Conservation (phyloP, 2,888 invertebrate genomes). For the Dasysyrphus tricinctus region DNA sequence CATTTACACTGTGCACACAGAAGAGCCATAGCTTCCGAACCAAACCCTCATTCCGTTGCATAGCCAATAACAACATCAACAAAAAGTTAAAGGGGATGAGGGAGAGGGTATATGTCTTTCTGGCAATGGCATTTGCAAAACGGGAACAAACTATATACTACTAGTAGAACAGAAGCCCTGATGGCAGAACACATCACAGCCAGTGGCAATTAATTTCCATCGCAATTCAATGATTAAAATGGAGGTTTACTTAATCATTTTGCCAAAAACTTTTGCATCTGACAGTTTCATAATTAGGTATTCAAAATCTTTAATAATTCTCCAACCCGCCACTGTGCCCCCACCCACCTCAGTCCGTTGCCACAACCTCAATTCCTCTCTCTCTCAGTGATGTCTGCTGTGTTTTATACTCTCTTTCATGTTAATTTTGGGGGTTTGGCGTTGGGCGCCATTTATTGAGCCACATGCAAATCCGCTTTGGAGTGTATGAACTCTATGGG, state of each 20-base stretch:
- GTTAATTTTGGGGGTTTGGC: conserved; percentile 21
- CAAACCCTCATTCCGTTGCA: conserved; percentile 1
- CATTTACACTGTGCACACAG: conserved; percentile 48
- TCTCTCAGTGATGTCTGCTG: conserved; percentile 22
- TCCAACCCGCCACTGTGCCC: conserved; percentile 31
- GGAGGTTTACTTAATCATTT: conserved; percentile 76
- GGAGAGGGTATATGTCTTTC: conserved; percentile 51
- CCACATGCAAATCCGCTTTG: conserved; percentile 36
- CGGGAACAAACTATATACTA: conserved; percentile 58
- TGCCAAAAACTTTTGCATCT: conserved; percentile 82
- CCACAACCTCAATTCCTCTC: conserved; percentile 33
- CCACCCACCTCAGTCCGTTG: conserved; percentile 73
- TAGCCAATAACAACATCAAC: conserved; percentile 62
- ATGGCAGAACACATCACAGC: conserved; percentile 72
- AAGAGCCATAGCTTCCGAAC: background rate
- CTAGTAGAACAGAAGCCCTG: conserved; percentile 64
- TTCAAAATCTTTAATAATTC: conserved; percentile 84
- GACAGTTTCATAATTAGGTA: conserved; percentile 84
- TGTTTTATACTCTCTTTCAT: conserved; percentile 34
- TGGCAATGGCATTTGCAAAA: conserved; percentile 64
- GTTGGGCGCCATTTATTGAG: conserved; percentile 34
- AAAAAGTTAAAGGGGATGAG: conserved; percentile 9
- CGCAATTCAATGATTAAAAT: conserved; percentile 76
- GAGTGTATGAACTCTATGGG: conserved; percentile 27
- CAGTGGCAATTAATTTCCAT: conserved; percentile 76